Evolutionary conservation across 2,888 invertebrate species (phyloP).

Genomic region (Heliconius sara): DNA sequence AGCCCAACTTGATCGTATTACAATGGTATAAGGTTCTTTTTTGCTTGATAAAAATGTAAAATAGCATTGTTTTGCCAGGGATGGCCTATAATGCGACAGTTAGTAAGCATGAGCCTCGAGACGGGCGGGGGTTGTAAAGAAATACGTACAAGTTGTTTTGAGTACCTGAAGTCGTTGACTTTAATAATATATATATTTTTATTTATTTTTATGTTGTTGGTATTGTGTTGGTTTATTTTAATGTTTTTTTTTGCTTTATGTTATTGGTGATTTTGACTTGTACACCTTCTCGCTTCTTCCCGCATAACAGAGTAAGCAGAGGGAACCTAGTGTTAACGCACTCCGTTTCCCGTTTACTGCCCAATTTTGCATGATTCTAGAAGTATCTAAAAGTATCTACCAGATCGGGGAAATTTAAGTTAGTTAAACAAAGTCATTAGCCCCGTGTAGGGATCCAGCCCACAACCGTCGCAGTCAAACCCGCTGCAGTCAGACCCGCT

Average conservation of each 20-base stretch:
- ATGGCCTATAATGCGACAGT: constrained; percentile 82
- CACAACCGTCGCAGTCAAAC: too few relatives aligned
- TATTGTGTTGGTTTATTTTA: constrained; percentile 21
- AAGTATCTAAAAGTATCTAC: neutral
- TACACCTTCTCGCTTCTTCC: neutral
- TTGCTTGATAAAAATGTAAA: constrained; percentile 51
- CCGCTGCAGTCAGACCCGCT: too few relatives aligned
- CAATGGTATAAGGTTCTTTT: constrained; percentile 58
- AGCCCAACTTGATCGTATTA: constrained; percentile 51
- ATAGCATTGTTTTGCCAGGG: constrained; percentile 69
- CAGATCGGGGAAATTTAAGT: neutral
- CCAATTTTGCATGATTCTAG: too few relatives aligned
- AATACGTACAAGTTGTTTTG: constrained; percentile 74
- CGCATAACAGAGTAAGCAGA: neutral
- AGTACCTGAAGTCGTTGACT: constrained; percentile 71
- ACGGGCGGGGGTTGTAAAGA: constrained; percentile 69
- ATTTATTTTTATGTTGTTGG: constrained; percentile 48
- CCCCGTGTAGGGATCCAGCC: too few relatives aligned
- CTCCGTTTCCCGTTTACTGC: too few relatives aligned
- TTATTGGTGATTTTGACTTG: neutral
- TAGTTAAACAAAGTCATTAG: too few relatives aligned
- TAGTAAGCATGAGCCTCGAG: constrained; percentile 83
- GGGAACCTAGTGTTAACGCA: neutral
- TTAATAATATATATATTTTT: constrained; percentile 68
- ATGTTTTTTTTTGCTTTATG: neutral